A percentile compares a stretch with the other conserved stretches of the same genome.
Evolutionary conservation across 2,113 vertebrate genomes (phyloP).

Genomic region (Syrrhaptes paradoxus): DNA sequence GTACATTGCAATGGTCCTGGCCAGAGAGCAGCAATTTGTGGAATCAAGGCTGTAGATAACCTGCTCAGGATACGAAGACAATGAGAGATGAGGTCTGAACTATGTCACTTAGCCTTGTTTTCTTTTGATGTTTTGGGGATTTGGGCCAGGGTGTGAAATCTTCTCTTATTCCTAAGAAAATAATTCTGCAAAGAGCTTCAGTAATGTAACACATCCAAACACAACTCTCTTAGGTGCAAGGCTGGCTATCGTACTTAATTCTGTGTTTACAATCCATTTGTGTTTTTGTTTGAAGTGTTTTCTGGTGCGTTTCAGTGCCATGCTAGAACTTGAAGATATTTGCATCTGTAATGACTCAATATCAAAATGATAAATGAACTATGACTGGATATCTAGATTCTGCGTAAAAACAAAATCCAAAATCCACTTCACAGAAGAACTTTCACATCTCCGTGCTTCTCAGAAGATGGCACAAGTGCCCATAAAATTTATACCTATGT

Average conservation of each 20-base stretch:
- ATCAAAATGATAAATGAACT: background rate
- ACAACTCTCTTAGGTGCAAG: background rate
- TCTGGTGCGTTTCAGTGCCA: background rate
- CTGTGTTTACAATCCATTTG: background rate
- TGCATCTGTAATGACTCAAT: background rate
- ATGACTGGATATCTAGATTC: background rate
- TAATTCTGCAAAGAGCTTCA: background rate
- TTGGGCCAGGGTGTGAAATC: background rate
- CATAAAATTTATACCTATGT: background rate
- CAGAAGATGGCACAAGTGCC: background rate
- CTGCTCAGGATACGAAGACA: background rate
- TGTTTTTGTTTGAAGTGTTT: background rate
- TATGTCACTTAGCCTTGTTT: background rate
- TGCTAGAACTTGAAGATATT: background rate
- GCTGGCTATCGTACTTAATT: background rate
- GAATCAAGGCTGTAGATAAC: fast-evolving
- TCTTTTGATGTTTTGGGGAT: background rate
- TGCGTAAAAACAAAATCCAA: background rate
- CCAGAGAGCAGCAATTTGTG: background rate
- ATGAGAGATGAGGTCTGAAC: background rate
- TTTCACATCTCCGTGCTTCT: background rate
- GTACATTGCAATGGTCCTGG: background rate
- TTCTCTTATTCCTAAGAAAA: background rate
- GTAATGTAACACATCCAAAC: background rate
- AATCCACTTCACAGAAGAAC: background rate